These are phyloP conservation scores for Acanthopagrus latus DNA, from an alignment of 2,797 vertebrate species.

Conservation along the genomic window DNA sequence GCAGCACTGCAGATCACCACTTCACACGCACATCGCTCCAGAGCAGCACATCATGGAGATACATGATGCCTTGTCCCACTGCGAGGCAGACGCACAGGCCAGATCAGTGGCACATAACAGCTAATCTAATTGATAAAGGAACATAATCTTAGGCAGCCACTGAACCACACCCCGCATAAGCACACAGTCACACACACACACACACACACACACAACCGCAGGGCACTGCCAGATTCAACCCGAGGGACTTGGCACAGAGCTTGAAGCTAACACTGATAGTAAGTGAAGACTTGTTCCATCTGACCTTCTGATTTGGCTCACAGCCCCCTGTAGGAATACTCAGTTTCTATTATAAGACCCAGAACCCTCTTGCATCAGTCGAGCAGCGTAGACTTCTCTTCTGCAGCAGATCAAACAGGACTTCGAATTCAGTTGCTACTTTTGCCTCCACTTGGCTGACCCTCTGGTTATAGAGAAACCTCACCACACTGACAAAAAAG, in stretches of 20 bases:
- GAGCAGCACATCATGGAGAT: slow-evolving; percentile 38
- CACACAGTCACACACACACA: slow-evolving; percentile 22
- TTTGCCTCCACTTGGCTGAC: slow-evolving; percentile 16
- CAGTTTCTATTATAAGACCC: slow-evolving; percentile 76
- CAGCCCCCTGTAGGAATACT: slow-evolving; percentile 77
- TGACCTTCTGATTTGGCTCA: slow-evolving; percentile 83
- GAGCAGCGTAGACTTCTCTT: slow-evolving; percentile 26
- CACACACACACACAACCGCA: slow-evolving; percentile 27
- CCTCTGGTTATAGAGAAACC: slow-evolving; percentile 1
- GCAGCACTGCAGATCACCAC: slow-evolving; percentile 20
- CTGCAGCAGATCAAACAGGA: slow-evolving; percentile 1
- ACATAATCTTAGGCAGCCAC: slow-evolving; percentile 57
- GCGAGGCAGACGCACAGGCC: slow-evolving; percentile 33
- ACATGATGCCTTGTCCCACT: slow-evolving; percentile 29
- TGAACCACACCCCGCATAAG: slow-evolving; percentile 49
- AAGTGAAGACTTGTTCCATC: slow-evolving; percentile 77
- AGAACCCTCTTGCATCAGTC: slow-evolving; percentile 40
- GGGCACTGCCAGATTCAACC: slow-evolving; percentile 55
- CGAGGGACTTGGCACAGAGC: slow-evolving; percentile 69
- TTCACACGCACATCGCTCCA: slow-evolving; percentile 4
- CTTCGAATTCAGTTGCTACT: slow-evolving; percentile 6
- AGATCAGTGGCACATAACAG: slow-evolving; percentile 60
- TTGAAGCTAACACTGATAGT: slow-evolving; percentile 78
- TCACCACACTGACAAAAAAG: background rate
- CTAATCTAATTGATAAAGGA: slow-evolving; percentile 81